Percentiles rank a stretch among this genome's conserved stretches.
phyloP scores from a whole-genome alignment of 2,888 invertebrate species.

The Eristalis pertinax region DNA sequence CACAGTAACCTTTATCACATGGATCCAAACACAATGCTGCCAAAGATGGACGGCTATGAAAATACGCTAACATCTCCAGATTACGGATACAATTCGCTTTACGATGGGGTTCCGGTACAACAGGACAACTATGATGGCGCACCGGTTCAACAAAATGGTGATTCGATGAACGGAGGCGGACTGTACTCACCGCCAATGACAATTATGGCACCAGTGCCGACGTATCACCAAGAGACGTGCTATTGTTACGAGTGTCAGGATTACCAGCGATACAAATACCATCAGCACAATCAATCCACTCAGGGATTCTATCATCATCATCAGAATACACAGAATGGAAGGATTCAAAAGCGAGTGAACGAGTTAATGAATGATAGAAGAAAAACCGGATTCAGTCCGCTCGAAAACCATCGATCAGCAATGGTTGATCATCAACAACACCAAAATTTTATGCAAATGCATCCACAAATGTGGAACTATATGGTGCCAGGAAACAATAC shows the following conservation, averaged over 20 bases:
- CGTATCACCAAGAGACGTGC: constrained; percentile 80
- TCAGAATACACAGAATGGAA: constrained; percentile 78
- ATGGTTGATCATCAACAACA: constrained; percentile 58
- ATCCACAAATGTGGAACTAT: constrained; percentile 60
- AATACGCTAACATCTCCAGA: constrained; percentile 62
- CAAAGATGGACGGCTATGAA: constrained; percentile 62
- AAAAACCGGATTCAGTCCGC: constrained; percentile 79
- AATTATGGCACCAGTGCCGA: constrained; percentile 74
- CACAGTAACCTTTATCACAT: constrained; percentile 72
- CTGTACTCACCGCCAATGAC: constrained; percentile 74
- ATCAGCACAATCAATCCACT: constrained; percentile 72
- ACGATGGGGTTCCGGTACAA: constrained; percentile 53
- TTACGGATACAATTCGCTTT: constrained; percentile 59
- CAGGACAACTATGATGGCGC: constrained; percentile 48
- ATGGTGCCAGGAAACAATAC: constrained; percentile 56
- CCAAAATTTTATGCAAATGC: constrained; percentile 52
- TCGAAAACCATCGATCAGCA: constrained; percentile 76
- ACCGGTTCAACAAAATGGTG: constrained; percentile 50
- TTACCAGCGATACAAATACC: constrained; percentile 76
- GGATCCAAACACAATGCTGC: constrained; percentile 63
- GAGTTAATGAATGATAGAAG: constrained; percentile 79
- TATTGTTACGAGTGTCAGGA: constrained; percentile 81
- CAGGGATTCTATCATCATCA: constrained; percentile 69
- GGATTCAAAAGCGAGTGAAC: constrained; percentile 80
- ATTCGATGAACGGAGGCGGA: constrained; percentile 47